These are phyloP conservation scores for Phyllotreta cruciferae DNA, from an alignment of 2,888 invertebrate genomes.

Conservation along the genomic window DNA sequence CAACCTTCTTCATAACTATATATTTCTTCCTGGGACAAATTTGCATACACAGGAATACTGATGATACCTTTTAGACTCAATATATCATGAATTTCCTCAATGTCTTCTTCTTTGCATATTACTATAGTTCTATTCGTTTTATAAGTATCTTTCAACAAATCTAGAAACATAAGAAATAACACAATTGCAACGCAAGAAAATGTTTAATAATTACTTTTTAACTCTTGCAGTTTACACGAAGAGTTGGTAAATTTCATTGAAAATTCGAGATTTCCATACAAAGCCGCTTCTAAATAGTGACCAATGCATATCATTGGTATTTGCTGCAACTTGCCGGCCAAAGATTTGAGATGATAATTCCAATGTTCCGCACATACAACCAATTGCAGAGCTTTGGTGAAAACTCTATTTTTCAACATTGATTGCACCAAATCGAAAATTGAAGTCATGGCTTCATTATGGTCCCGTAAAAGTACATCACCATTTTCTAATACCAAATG, in stretches of 20 bases:
- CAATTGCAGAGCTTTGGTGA: constrained; percentile 64
- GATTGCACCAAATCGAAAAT: constrained; percentile 60
- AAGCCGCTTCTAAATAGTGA: constrained; percentile 76
- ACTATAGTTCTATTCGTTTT: constrained; percentile 66
- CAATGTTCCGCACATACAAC: constrained; percentile 70
- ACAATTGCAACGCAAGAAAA: no score
- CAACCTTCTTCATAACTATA: constrained; percentile 44
- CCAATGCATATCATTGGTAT: constrained; percentile 71
- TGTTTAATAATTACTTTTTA: constrained; percentile 58
- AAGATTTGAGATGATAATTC: constrained; percentile 66
- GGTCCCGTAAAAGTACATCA: constrained; percentile 68
- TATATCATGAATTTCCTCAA: constrained; percentile 55
- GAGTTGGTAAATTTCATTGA: constrained; percentile 57
- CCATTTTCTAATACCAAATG: constrained; percentile 76
- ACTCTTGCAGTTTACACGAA: constrained; percentile 51
- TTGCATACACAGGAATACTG: constrained; percentile 47
- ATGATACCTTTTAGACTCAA: constrained; percentile 46
- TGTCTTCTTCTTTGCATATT: constrained; percentile 69
- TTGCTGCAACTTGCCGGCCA: constrained; percentile 65
- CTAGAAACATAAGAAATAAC: constrained; percentile 44
- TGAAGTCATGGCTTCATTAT: constrained; percentile 61
- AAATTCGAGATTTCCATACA: constrained; percentile 69
- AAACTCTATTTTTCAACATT: constrained; percentile 59
- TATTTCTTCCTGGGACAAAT: constrained; percentile 43
- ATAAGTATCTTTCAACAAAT: constrained; percentile 62